Evolutionary conservation across 1,140 invertebrate genomes (phyloP), one percentile per base, ranked within the genome.

Genomic region (Rhagoletis pomonella): DNA sequence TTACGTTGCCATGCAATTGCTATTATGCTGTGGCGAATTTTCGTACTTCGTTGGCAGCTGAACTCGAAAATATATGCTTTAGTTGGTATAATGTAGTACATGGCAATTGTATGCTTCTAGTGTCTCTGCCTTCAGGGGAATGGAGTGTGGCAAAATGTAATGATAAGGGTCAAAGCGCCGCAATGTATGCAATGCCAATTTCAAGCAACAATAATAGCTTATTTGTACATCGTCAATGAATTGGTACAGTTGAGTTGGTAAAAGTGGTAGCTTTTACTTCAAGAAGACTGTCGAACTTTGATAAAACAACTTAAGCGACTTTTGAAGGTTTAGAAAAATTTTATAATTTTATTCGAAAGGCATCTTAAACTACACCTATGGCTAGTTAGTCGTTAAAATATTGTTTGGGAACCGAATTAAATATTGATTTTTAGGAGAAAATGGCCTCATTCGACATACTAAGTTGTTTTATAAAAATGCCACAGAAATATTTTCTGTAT

Each of bases 1-100:
- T 81, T 77, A 77, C 29, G 47, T 77, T 58, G 73, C n/a, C 73
- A 81, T 81, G 47, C 73, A n/a, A 81, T 47, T 55, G 73, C 47
- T 81, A 55, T 29, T 58, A 58, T 81, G 5, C 14, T 50, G 4
- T 10, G 17, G 47, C 6, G 47, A 10, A 2, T 29, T 9, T 81
- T 81, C 55, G 73, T 29, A 29, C 29, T n/a, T 6, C 19, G 55
- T 7, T 55, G 50, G 17, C 50, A 67, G 64, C 39, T 10, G 64
- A 67, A 39, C n/a, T 39, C 4, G 10, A 5, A n/a, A 50, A 77
- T 67, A 39, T 4, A 44, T 73, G 1, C 10, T 67, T 6, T 17
- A 73, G 12, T 3, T 69, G 47, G 29, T 42, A 39, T 42, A 29
- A 65, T 5, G 64, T 67, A 10, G 10, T 44, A 42, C 42, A 69